Conservation (phyloP, 2,797 vertebrate genomes). For the Thunnus albacares region DNA sequence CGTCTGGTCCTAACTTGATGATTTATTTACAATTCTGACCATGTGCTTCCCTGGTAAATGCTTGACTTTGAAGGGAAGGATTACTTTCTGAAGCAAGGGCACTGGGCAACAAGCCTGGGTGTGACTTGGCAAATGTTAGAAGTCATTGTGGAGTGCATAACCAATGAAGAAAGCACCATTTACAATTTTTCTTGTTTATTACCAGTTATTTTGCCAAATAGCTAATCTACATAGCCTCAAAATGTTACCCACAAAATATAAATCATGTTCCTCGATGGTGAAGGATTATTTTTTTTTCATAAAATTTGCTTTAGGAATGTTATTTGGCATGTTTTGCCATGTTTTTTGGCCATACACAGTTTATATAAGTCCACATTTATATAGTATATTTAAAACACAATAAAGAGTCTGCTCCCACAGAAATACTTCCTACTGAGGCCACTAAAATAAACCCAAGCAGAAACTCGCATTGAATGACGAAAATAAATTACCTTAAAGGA, state of each 20-base stretch:
- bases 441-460: conserved; percentile 38
- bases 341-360: background rate
- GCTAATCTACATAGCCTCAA: conserved; percentile 14
- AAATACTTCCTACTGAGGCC: conserved; percentile 42
- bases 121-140: conserved; percentile 64
- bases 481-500: conserved; percentile 69
- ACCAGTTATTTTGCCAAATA: conserved; percentile 31
- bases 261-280: background rate
- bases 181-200: conserved; percentile 17
- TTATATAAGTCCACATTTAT: conserved; percentile 11
- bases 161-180: conserved; percentile 25
- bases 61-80: conserved; percentile 67
- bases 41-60: conserved; percentile 61
- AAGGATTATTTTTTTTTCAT: background rate
- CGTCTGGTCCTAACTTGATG: conserved; percentile 58
- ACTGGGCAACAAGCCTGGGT: conserved; percentile 53
- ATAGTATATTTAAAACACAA: conserved; percentile 20
- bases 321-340: background rate
- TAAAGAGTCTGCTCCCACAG: conserved; percentile 42
- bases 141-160: conserved; percentile 37
- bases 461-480: conserved; percentile 33
- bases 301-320: background rate
- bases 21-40: conserved; percentile 77
- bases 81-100: conserved; percentile 64
- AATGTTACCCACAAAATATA: conserved; percentile 12